Evolutionary conservation across 1,140 invertebrate genomes (phyloP).

Genomic region (Bombyx mori): ASM3026992v2 NC_085132.1:4718501-4719000

Average conservation of each 20-base stretch:
- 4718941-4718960: constrained; percentile 36
- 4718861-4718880: constrained; percentile 30
- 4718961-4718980: constrained; percentile 42
- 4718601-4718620: constrained; percentile 64
- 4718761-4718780: constrained; percentile 51
- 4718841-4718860: constrained; percentile 48
- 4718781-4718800: constrained; percentile 51
- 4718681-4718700: constrained; percentile 39
- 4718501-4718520: constrained; percentile 57
- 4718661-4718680: constrained; percentile 17
- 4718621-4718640: constrained; percentile 57
- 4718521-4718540: constrained; percentile 49
- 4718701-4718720: constrained; percentile 61
- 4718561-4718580: constrained; percentile 58
- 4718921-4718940: constrained; percentile 44
- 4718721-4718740: constrained; percentile 65
- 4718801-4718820: constrained; percentile 40
- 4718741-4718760: constrained; percentile 67
- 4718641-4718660: constrained; percentile 35
- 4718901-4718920: constrained; percentile 36
- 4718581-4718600: constrained; percentile 46
- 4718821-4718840: constrained; percentile 29
- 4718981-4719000: constrained; percentile 40
- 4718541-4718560: constrained; percentile 58
- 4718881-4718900: constrained; percentile 14